Base-by-base conservation (phyloP, 2,113 vertebrate genomes). In the Saccopteryx bilineata region DNA sequence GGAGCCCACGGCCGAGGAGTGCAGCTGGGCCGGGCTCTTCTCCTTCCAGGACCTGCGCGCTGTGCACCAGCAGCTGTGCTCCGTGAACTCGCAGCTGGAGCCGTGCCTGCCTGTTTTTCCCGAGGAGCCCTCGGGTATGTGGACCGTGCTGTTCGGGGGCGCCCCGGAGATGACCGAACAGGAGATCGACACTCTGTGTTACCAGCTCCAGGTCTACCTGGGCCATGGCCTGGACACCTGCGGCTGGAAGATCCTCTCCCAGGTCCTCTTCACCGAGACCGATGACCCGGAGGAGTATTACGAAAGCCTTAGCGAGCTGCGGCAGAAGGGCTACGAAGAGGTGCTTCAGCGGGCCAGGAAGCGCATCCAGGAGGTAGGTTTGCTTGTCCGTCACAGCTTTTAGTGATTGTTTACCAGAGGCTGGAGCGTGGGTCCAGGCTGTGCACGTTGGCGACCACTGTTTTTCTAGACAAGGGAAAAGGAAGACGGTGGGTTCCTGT, bases 11-110 rank as follows among this genome's bases (percentile, higher is more conserved):
- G 82, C 93, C 5, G 98, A 98, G 1, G 99, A 99, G 90, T 99
- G 99, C 98, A 99, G 99, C 98, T 99, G 99, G 99, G 99, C 99
- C 95, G 99, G 99, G 0, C 98, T 99, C 56, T 99, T 99, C 98
- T 99, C 99, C 69, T 99, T 99, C 98, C 99, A 99, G 96, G 99
- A 99, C 82, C 93, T 99, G 97, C 96, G 99, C 68, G 98, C 99
- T 0, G 99, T 98, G 23, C 99, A 99, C 96, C 98, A 99, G 97
- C 99, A 99, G 97, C 98, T 99, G 72, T 99, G 99, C 96, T 99
- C 99, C 0, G 99, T 99, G 80, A 99, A 99, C 98, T 99, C 99
- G 11, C 99, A 99, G 98, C 98, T 99, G 98, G 99, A 99, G 93
- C 99, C 99, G 1, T 99, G 99, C 94, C 95, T 99, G 72, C 99